Evolutionary conservation across 1,140 invertebrate species (phyloP).

Genomic region (Cephus cinctus): DNA sequence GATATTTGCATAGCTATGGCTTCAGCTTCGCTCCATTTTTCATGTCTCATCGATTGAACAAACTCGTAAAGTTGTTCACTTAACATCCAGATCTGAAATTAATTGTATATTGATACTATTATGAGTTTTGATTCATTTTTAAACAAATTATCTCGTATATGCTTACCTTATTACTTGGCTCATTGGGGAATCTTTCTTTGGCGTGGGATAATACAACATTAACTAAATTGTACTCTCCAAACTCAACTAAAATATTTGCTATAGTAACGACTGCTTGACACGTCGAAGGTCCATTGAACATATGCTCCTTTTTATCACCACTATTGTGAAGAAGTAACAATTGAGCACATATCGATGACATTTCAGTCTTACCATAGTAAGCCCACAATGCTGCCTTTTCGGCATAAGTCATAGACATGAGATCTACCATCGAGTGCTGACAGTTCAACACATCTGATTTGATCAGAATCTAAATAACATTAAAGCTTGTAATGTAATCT

Average conservation of each 20-base stretch:
- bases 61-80: slow-evolving; percentile 66
- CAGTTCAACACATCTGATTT: slow-evolving; percentile 85
- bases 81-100: slow-evolving; percentile 68
- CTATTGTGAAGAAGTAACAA: slow-evolving; percentile 74
- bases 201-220: slow-evolving; percentile 60
- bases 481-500: slow-evolving; percentile 4
- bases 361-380: slow-evolving; percentile 82
- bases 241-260: slow-evolving; percentile 62
- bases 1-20: slow-evolving; percentile 71
- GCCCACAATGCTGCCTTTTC: slow-evolving; percentile 83
- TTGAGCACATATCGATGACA: slow-evolving; percentile 76
- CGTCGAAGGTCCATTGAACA: slow-evolving; percentile 68
- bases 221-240: slow-evolving; percentile 63
- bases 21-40: slow-evolving; percentile 76
- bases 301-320: slow-evolving; percentile 57
- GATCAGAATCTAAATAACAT: slow-evolving; percentile 67
- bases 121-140: too few relatives aligned
- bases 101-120: too few relatives aligned
- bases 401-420: slow-evolving; percentile 74
- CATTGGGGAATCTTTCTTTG: slow-evolving; percentile 62
- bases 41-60: slow-evolving; percentile 62
- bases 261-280: slow-evolving; percentile 73
- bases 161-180: slow-evolving; percentile 54
- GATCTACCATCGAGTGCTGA: slow-evolving; percentile 77
- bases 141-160: too few relatives aligned